Base-by-base conservation (phyloP, 2,797 vertebrate species). In the Menidia menidia region DNA sequence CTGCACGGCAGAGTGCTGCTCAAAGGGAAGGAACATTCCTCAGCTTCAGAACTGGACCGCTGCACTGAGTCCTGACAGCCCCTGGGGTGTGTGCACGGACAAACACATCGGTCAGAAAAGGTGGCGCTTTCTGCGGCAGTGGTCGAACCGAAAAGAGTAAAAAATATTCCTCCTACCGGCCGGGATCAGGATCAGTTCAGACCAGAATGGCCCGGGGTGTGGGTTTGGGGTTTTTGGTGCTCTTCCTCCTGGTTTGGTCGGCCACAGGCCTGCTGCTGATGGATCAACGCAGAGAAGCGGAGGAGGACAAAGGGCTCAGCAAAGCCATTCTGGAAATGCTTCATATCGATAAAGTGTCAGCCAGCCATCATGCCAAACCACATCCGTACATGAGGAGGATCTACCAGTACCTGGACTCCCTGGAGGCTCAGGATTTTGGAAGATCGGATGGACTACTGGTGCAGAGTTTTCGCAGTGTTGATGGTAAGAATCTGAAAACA, bases 351-450 rank as follows among this genome's bases (percentile, higher is more conserved):
- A 93, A 90, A 73, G 83, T 95, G 48, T 92, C 91, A 1, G 83
- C 82, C 0, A 91, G 75, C 19, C 89, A 86, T 32, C 85, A 86
- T 67, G 80, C 78, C 5, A 89, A 90, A 75, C 89, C 92, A 1
- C 94, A 95, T 80, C 92, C 93, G 0, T 94, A 94, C 81, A 93
- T 94, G 93, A 94, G 73, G 77, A 87, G 78, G 50, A 64, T 94
- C 57, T 94, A 93, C 39, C 89, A 89, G 77, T 82, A 69, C 0
- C 66, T 93, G 78, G 86, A 88, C 48, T 64, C 84, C 1, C 82
- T 89, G 75, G 89, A 91, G 50, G 66, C 69, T 35, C 84, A 69
- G 31, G 91, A 92, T 53, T 62, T 67, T 14, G 81, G 78, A 15
- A 73, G 63, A 41, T 82, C 83, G 7, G 93, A 94, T 39, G 94